Percentiles rank a stretch among this genome's conserved stretches.
Evolutionary conservation across 1,140 invertebrate species (phyloP).

Genomic region (Drosophila micromelanica): DNA sequence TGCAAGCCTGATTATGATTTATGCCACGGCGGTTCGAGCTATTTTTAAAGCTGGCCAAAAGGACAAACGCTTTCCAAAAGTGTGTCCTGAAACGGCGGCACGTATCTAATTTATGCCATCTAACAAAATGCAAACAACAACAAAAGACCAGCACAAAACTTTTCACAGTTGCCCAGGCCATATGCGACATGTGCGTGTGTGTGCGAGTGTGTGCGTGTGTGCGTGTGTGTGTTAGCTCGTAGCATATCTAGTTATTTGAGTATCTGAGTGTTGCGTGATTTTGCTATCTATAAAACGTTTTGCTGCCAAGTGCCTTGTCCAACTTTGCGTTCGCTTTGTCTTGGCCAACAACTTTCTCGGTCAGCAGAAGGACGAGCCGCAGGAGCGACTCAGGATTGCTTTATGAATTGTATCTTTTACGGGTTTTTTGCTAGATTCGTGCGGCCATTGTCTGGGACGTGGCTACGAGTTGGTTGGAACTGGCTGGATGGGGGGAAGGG

Average conservation of each 20-base stretch:
- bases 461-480: background rate
- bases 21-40: constrained; percentile 45
- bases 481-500: background rate
- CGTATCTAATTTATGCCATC: constrained; percentile 82
- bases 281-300: constrained; percentile 73
- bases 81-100: constrained; percentile 54
- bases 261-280: constrained; percentile 66
- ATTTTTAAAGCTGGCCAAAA: constrained; percentile 46
- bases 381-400: constrained; percentile 49
- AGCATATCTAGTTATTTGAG: constrained; percentile 41
- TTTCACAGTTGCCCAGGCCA: constrained; percentile 47
- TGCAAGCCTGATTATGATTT: constrained; percentile 52
- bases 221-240: constrained; percentile 6
- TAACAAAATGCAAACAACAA: constrained; percentile 76
- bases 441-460: constrained; percentile 19
- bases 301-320: constrained; percentile 66
- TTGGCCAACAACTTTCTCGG: constrained; percentile 37
- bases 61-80: constrained; percentile 13
- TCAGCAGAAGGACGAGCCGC: background rate
- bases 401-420: constrained; percentile 81
- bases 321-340: constrained; percentile 51
- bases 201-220: constrained; percentile 24
- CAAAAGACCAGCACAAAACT: constrained; percentile 67
- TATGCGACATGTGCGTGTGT: constrained; percentile 26
- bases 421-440: constrained; percentile 31